Evolutionary conservation across 2,888 invertebrate genomes (phyloP).

Genomic region (Ochropleura leucogaster): DNA sequence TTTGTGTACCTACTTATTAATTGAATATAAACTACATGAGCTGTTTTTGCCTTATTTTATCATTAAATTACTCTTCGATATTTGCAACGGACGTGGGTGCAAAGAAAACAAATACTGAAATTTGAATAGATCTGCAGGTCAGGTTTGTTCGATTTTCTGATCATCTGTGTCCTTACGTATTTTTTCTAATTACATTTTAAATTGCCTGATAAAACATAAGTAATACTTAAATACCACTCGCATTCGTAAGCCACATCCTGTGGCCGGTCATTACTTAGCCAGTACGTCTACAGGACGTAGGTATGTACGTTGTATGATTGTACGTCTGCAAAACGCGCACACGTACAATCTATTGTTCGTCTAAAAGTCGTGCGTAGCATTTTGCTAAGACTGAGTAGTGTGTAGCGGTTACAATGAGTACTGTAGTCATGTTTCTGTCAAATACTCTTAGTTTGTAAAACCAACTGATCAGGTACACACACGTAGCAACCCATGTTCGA

Average conservation of each 20-base stretch:
- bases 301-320: background rate
- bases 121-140: background rate
- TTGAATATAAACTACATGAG: background rate
- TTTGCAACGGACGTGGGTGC: background rate
- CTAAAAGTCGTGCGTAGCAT: conserved; percentile 46
- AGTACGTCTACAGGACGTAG: conserved; percentile 23
- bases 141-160: background rate
- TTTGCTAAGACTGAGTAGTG: conserved; percentile 78
- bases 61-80: background rate
- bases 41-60: conserved; percentile 7
- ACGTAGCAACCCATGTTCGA: conserved; percentile 1
- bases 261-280: conserved; percentile 45
- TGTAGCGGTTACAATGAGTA: conserved; percentile 58
- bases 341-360: conserved; percentile 6
- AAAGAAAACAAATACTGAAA: background rate
- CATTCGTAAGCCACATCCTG: conserved; percentile 11
- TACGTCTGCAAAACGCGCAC: conserved; percentile 18
- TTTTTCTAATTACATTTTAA: background rate
- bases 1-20: background rate
- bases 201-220: background rate
- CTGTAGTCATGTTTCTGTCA: conserved; percentile 34
- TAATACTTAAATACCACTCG: background rate
- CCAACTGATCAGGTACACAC: conserved; percentile 21
- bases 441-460: conserved; percentile 13
- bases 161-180: background rate